Conservation (phyloP, 2,113 vertebrate genomes). For the Chrysochloris asiatica region DNA sequence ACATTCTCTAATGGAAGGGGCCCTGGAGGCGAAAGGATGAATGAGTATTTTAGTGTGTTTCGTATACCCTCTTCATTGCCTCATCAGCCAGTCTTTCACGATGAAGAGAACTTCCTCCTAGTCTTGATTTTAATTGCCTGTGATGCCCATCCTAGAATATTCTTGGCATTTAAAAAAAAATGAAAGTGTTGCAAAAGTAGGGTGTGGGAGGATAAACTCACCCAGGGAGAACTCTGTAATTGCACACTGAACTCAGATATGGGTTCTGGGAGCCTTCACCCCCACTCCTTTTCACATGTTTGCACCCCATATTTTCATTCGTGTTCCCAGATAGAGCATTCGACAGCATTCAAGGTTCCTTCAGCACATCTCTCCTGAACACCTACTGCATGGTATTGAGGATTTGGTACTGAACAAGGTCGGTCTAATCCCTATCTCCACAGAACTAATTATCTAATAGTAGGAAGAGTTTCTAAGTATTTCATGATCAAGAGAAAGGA, state of each 20-base stretch:
- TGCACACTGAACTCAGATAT: neutral
- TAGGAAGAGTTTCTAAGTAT: neutral
- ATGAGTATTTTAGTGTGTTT: neutral
- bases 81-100: conserved; percentile 40
- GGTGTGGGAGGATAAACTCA: neutral
- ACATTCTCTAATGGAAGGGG: neutral
- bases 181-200: neutral
- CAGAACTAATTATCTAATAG: neutral
- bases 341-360: neutral
- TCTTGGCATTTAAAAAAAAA: neutral
- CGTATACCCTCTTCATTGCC: neutral
- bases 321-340: neutral
- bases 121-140: conserved; percentile 19
- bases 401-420: neutral
- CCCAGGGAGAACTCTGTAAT: neutral
- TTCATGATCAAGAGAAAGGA: neutral
- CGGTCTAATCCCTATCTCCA: neutral
- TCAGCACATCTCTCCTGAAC: neutral
- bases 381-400: neutral
- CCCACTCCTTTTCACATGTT: neutral
- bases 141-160: neutral
- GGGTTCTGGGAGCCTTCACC: too few species aligned
- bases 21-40: neutral
- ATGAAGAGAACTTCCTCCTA: neutral
- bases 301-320: neutral